Evolutionary conservation across 2,888 invertebrate species (phyloP).

Genomic region (Orthonychiurus folsomi): DNA sequence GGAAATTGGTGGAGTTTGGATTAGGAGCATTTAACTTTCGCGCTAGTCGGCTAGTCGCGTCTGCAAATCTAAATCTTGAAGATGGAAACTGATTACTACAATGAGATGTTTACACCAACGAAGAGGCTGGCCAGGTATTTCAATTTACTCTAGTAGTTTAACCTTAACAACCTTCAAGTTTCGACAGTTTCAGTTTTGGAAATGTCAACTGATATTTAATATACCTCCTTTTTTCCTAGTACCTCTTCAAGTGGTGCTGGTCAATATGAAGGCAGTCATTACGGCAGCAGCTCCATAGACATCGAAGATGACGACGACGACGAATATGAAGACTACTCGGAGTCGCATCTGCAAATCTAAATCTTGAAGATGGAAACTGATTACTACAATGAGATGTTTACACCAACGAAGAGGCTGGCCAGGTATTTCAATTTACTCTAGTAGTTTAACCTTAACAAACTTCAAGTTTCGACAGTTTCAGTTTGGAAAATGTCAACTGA

Average conservation of each 20-base stretch:
- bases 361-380: conserved; percentile 34
- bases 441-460: too few species aligned
- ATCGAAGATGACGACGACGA: conserved; percentile 25
- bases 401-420: conserved; percentile 32
- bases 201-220: neutral
- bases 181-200: too few species aligned
- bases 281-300: neutral
- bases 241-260: neutral
- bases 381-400: conserved; percentile 33
- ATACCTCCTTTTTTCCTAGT: neutral
- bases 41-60: too few species aligned
- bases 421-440: too few species aligned
- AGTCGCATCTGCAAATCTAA: too few species aligned
- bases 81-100: conserved; percentile 32
- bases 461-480: too few species aligned
- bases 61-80: too few species aligned
- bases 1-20: too few species aligned
- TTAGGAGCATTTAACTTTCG: too few species aligned
- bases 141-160: too few species aligned
- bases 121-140: conserved; percentile 17
- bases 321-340: conserved; percentile 17
- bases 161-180: too few species aligned
- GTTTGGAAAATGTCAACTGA: neutral
- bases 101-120: conserved; percentile 23
- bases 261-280: neutral